Percentiles rank a stretch among this genome's conserved stretches.
Conservation (phyloP, 1,140 invertebrate genomes). For the Platorchestia sp. region DNA sequence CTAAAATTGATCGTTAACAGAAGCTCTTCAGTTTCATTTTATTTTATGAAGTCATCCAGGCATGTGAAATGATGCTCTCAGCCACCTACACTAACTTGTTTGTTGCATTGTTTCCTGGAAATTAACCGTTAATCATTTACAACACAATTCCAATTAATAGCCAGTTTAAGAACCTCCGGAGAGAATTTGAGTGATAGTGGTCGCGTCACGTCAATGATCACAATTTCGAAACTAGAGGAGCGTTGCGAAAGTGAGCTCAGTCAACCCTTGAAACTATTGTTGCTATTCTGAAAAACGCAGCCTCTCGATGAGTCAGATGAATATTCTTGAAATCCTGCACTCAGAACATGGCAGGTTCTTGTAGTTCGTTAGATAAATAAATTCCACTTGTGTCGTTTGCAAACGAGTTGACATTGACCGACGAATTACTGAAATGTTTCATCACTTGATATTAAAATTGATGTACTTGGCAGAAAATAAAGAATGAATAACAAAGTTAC, state of each 20-base stretch:
- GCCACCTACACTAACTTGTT: background rate
- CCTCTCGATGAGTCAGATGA: background rate
- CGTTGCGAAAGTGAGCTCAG: background rate
- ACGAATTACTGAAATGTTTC: background rate
- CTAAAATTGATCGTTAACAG: too few species aligned
- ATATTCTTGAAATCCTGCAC: background rate
- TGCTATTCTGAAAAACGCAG: slow-evolving; percentile 35
- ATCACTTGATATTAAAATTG: background rate
- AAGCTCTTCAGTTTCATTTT: background rate
- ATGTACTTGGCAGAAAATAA: too few species aligned
- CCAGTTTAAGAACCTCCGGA: background rate
- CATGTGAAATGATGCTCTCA: too few species aligned
- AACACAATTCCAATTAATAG: background rate
- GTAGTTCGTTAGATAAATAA: background rate
- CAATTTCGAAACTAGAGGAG: background rate
- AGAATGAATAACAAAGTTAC: too few species aligned
- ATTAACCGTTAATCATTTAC: background rate
- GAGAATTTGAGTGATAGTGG: background rate
- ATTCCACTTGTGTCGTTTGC: background rate
- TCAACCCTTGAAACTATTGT: slow-evolving; percentile 22
- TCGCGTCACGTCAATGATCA: background rate
- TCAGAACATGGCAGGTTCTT: background rate
- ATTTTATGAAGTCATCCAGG: too few species aligned
- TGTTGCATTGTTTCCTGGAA: background rate
- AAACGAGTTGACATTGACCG: background rate